These are phyloP conservation scores for Calliopum simillimum DNA, from an alignment of 2,888 invertebrate species.

Conservation along the genomic window DNA sequence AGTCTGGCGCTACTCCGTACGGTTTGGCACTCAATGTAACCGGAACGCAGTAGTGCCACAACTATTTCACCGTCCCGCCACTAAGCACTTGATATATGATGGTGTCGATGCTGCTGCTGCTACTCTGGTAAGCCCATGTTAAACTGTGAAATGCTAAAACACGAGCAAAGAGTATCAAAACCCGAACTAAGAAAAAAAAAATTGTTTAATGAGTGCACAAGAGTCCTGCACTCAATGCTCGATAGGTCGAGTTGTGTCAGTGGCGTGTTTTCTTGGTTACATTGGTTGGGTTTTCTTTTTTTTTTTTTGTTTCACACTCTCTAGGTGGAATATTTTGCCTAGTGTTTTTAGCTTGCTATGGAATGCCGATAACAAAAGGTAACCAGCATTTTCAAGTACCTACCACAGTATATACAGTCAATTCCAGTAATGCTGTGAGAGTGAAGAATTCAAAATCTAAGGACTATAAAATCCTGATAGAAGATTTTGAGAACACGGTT, in stretches of 20 bases:
- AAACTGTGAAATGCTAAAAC: conserved; percentile 5
- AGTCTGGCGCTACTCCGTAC: conserved; percentile 23
- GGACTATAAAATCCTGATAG: no score
- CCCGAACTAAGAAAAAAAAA: conserved; percentile 18
- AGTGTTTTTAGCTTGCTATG: no score
- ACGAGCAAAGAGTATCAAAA: neutral
- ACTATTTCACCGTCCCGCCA: neutral
- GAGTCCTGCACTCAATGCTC: conserved; percentile 16
- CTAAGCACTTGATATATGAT: no score
- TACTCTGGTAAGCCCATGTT: neutral
- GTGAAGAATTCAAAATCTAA: no score
- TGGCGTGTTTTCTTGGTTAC: neutral
- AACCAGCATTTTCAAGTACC: no score
- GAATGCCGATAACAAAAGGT: no score
- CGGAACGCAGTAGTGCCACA: conserved; percentile 48
- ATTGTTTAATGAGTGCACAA: conserved; percentile 34
- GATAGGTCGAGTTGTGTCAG: conserved; percentile 2
- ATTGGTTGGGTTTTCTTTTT: neutral
- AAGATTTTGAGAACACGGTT: no score
- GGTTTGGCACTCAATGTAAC: conserved; percentile 43
- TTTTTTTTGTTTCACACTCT: conserved; percentile 21
- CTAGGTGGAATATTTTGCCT: no score
- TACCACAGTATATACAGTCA: no score
- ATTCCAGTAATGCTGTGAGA: no score
- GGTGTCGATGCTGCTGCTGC: neutral